Evolutionary conservation across 2,797 vertebrate species (phyloP).

Genomic region (Oreochromis mossambicus): DNA sequence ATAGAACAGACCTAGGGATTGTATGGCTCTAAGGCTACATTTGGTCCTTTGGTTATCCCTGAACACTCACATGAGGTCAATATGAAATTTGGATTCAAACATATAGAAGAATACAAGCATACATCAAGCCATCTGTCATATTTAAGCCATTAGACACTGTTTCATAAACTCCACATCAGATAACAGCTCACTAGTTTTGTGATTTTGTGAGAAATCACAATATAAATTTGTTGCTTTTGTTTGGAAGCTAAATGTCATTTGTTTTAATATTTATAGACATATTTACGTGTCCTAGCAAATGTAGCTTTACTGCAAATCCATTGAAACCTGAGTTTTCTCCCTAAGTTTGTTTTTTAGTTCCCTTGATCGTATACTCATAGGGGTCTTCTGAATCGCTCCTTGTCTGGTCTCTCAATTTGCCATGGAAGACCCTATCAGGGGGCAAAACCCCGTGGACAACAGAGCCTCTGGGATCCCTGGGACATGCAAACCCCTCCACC

Average conservation of each 20-base stretch:
- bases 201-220: neutral
- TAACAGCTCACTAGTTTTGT: neutral
- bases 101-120: neutral
- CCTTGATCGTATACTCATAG: neutral
- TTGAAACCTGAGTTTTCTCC: neutral
- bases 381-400: neutral
- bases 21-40: neutral
- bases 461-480: neutral
- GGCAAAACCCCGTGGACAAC: neutral
- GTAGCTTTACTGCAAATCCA: neutral
- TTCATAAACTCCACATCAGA: neutral
- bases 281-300: neutral
- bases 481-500: neutral
- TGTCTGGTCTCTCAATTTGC: neutral
- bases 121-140: neutral
- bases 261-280: neutral
- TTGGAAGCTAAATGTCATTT: neutral
- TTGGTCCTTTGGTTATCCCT: neutral
- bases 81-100: neutral
- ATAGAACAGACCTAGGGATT: neutral
- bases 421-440: neutral
- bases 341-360: neutral
- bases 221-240: neutral
- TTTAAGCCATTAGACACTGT: neutral
- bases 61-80: neutral